Base-by-base conservation (phyloP, 2,888 invertebrate species). In the Dexiosoma caninum region DNA sequence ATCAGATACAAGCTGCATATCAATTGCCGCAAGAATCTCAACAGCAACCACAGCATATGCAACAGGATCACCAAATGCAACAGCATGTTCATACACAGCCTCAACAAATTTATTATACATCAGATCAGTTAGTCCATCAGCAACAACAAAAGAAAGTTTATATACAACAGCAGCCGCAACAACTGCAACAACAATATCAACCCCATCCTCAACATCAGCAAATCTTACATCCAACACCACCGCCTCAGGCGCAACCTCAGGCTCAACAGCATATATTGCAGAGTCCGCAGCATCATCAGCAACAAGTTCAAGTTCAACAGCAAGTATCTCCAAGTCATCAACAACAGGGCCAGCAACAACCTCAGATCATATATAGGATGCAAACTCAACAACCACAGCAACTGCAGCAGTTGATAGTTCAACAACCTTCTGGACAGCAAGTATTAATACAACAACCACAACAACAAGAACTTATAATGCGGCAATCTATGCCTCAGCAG, bases 401-500 rank as follows among this genome's bases (percentile, higher is more conserved):
- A 55, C 32, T 78, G 16, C 78, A 81, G 21, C 82, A 82, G 46
- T 84, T 89, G 35, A 89, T 89, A 19, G 86, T 88, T 46, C 86
- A 86, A 51, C 86, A 85, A 64, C 88, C 87, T 3, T 84, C 85
- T 1, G 86, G 86, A 6, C 89, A 88, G n/a, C 89, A 88, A 8
- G 88, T 89, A 4, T 75, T 89, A 9, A 89, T 89, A 64, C 90
- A 89, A 46, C 90, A 89, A 49, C 88, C 88, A 0, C 89, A 87
- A 53, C 88, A 90, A 32, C 88, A 86, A 64, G 89, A 90, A 53
- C 85, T 90, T 19, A 88, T 90, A 2, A 88, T 90, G 88, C 87
- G 89, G 0, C 90, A 88, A 79, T 85, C 86, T 12, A 85, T 88
- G 66, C 87, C 84, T 1, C 89, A 86, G 53, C 87, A 85, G n/a